A percentile compares a stretch with the other conserved stretches of the same genome.
phyloP scores from a whole-genome alignment of 2,797 vertebrate genomes.

The Synaphobranchus kaupii region DNA sequence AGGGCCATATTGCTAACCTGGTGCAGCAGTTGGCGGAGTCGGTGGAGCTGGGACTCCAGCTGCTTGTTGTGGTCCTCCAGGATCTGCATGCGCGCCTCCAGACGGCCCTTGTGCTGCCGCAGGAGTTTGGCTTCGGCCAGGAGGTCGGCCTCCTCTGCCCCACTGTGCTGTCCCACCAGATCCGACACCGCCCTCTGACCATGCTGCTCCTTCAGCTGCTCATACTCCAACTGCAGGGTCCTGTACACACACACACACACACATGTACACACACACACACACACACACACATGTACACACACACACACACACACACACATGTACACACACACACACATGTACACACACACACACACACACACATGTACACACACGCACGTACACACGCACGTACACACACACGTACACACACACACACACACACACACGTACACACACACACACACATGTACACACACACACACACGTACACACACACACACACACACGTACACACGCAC shows the following conservation, averaged over 20 bases:
- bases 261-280: background rate
- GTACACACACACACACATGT: background rate
- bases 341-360: background rate
- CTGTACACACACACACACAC: slow-evolving; percentile 59
- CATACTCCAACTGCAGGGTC: slow-evolving; percentile 87
- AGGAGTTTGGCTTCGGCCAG: slow-evolving; percentile 95
- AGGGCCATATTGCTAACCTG: slow-evolving; percentile 74
- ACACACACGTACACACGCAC: background rate
- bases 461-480: no score
- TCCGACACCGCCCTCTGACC: slow-evolving; percentile 69
- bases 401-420: background rate
- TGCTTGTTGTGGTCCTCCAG: slow-evolving; percentile 98
- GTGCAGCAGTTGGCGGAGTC: slow-evolving; percentile 91
- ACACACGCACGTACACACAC: background rate
- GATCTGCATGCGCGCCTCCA: slow-evolving; percentile 96
- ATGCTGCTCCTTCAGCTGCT: slow-evolving; percentile 92
- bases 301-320: no score
- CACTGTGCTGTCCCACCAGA: slow-evolving; percentile 65
- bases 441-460: background rate
- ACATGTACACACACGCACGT: background rate
- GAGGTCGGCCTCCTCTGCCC: slow-evolving; percentile 86
- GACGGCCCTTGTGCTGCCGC: slow-evolving; percentile 92
- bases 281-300: background rate
- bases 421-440: background rate
- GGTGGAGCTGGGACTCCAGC: slow-evolving; percentile 92